Conservation (phyloP, 2,113 vertebrate genomes). For the Castor canadensis region DNA sequence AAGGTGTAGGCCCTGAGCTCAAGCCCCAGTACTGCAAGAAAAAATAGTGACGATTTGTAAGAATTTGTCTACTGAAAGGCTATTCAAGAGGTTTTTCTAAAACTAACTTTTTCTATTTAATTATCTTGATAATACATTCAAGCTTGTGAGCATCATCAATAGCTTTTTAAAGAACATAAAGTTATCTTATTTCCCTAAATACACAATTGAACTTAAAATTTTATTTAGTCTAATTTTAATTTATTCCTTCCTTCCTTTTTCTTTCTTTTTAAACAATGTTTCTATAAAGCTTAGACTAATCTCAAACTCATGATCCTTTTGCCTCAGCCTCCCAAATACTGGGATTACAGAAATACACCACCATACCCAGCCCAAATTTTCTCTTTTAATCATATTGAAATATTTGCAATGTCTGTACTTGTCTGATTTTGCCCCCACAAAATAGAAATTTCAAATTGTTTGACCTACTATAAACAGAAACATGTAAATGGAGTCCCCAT, state of each 20-base stretch:
- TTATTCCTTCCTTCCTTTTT: too few species aligned
- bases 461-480: not conserved
- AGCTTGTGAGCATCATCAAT: not conserved
- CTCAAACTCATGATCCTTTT: too few species aligned
- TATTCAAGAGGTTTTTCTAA: not conserved
- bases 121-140: not conserved
- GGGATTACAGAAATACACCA: too few species aligned
- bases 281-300: too few species aligned
- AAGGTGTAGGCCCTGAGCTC: too few species aligned
- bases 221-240: too few species aligned
- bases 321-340: too few species aligned
- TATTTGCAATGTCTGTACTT: not conserved
- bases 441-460: not conserved
- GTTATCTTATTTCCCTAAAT: not conserved
- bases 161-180: not conserved
- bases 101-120: not conserved
- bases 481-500: not conserved
- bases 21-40: too few species aligned
- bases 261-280: too few species aligned
- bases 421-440: not conserved
- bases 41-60: too few species aligned
- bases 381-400: not conserved
- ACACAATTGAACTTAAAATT: not conserved
- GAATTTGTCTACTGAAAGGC: not conserved
- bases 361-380: not conserved